Evolutionary conservation across 2,888 invertebrate genomes (phyloP).

Genomic region (Morinoia aosen): DNA sequence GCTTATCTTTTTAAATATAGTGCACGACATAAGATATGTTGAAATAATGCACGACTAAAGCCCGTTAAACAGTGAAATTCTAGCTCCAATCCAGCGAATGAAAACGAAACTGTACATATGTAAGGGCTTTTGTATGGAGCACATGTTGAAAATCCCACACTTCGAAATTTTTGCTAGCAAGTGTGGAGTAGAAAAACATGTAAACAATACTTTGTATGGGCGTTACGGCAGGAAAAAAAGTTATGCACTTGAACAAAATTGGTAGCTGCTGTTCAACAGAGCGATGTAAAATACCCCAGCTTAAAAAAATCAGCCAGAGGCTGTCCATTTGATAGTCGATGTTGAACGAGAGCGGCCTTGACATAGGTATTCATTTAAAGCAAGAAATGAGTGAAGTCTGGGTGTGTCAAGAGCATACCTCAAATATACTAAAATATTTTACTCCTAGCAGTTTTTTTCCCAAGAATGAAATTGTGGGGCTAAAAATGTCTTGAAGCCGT

Average conservation of each 20-base stretch:
- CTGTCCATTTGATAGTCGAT: background rate
- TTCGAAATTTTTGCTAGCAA: background rate
- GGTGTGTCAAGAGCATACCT: conserved; percentile 2
- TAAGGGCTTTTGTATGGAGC: background rate
- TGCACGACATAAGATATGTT: background rate
- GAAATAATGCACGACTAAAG: background rate
- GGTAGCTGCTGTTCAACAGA: background rate
- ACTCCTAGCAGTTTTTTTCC: background rate
- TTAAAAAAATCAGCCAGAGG: background rate
- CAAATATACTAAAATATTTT: background rate
- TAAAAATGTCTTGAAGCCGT: background rate
- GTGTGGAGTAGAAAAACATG: background rate
- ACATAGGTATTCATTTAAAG: conserved; percentile 4
- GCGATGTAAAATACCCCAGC: background rate
- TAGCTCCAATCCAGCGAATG: background rate
- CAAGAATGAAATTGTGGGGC: background rate
- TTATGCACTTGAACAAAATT: background rate
- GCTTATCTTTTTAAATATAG: no score
- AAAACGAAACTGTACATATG: background rate
- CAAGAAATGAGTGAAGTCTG: conserved; percentile 4
- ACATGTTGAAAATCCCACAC: background rate
- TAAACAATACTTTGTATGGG: background rate
- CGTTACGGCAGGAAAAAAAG: background rate
- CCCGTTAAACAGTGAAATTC: background rate
- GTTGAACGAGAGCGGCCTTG: background rate